phyloP scores from a whole-genome alignment of 2,888 invertebrate species.

The Drosophila niveifrons region DNA sequence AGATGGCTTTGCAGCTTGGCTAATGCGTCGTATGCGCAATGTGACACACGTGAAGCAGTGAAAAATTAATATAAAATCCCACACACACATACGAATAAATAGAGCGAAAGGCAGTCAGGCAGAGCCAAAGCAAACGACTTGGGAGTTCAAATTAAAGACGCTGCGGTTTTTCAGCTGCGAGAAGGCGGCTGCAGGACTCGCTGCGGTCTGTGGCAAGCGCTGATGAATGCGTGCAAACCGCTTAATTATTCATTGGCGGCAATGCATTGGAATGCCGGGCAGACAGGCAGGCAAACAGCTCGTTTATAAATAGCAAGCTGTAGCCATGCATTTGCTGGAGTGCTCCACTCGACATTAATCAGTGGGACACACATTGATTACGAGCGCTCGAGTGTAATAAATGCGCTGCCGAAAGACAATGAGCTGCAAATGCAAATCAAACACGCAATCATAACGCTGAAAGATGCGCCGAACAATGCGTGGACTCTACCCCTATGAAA shows the following conservation, averaged over 20 bases:
- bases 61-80: conserved; percentile 47
- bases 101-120: conserved; percentile 5
- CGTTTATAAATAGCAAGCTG: conserved; percentile 65
- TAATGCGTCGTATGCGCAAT: conserved; percentile 68
- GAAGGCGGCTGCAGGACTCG: conserved; percentile 9
- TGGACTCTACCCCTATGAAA: not conserved
- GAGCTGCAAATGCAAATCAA: conserved; percentile 34
- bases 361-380: conserved; percentile 63
- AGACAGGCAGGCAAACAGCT: conserved; percentile 58
- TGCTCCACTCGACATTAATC: conserved; percentile 54
- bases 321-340: conserved; percentile 61
- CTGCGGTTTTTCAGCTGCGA: conserved; percentile 48
- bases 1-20: conserved; percentile 65
- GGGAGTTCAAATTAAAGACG: conserved; percentile 58
- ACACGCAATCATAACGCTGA: conserved; percentile 55
- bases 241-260: conserved; percentile 79
- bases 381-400: conserved; percentile 55
- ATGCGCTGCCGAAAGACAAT: conserved; percentile 34
- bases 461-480: conserved; percentile 40
- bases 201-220: conserved; percentile 50
- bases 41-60: conserved; percentile 32
- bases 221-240: conserved; percentile 69
- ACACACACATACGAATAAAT: not conserved
- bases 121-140: conserved; percentile 23
- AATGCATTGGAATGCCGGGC: conserved; percentile 71